These are phyloP conservation scores for Pseudoips prasinana DNA, from an alignment of 2,888 invertebrate genomes.

Conservation along the genomic window DNA sequence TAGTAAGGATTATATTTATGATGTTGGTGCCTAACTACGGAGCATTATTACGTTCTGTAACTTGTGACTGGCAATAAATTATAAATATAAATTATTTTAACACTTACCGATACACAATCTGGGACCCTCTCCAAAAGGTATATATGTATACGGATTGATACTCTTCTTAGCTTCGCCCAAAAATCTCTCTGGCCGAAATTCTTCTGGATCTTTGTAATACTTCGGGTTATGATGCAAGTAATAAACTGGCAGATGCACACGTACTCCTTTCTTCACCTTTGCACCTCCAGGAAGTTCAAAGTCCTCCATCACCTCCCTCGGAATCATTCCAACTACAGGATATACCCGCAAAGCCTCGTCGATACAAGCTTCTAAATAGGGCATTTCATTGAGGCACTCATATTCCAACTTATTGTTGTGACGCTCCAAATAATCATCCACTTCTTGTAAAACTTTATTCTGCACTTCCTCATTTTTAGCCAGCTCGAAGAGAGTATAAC, in stretches of 20 bases:
- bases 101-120: constrained; percentile 13
- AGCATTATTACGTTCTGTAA: too few relatives aligned
- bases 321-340: constrained; percentile 40
- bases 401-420: constrained; percentile 37
- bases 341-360: constrained; percentile 46
- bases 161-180: constrained; percentile 59
- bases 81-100: too few relatives aligned
- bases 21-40: too few relatives aligned
- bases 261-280: constrained; percentile 27
- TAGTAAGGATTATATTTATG: too few relatives aligned
- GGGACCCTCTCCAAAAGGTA: constrained; percentile 81
- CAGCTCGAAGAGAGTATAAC: constrained; percentile 45
- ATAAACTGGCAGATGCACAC: constrained; percentile 17
- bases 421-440: constrained; percentile 40
- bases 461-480: constrained; percentile 43
- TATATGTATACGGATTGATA: constrained; percentile 41
- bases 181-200: constrained; percentile 80
- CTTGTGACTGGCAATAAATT: too few relatives aligned
- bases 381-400: constrained; percentile 43
- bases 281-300: constrained; percentile 36
- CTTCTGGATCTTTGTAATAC: constrained; percentile 72
- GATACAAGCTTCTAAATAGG: constrained; percentile 45
- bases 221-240: constrained; percentile 63
- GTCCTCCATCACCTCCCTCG: constrained; percentile 35
- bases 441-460: constrained; percentile 37